Percentiles rank a stretch among this genome's conserved stretches.
phyloP scores from a whole-genome alignment of 2,113 vertebrate genomes.

The Myrmophylax atrothorax region DNA sequence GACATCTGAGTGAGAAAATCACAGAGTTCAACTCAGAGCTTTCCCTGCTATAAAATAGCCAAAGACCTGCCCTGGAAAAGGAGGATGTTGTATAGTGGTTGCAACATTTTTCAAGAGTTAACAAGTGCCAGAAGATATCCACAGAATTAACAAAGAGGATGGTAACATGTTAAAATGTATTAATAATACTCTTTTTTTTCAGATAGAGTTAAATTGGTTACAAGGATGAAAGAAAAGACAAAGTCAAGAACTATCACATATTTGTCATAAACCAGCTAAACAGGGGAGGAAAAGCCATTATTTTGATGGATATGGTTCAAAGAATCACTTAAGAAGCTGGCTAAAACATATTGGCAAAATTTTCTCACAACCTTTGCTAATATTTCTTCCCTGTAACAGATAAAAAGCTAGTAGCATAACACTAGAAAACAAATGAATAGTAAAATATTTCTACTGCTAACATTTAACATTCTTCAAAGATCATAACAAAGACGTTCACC shows the following conservation, averaged over 20 bases:
- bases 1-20: not conserved
- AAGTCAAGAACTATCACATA: not conserved
- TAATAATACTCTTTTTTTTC: not conserved
- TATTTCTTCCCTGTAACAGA: not conserved
- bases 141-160: not conserved
- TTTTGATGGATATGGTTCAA: not conserved
- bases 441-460: not conserved
- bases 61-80: not conserved
- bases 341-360: not conserved
- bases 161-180: not conserved
- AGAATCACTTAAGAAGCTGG: not conserved
- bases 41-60: not conserved
- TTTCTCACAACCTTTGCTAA: not conserved
- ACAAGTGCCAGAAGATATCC: not conserved
- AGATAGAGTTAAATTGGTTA: not conserved
- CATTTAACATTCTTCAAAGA: not conserved
- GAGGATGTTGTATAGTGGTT: not conserved
- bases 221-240: not conserved
- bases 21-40: not conserved
- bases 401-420: conserved; percentile 2
- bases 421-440: not conserved
- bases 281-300: not conserved
- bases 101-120: not conserved
- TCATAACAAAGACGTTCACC: not conserved
- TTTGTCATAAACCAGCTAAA: not conserved